Conservation (phyloP, 53 echinoderm and acorn worm genomes). For the Echinometra lucunter region DNA sequence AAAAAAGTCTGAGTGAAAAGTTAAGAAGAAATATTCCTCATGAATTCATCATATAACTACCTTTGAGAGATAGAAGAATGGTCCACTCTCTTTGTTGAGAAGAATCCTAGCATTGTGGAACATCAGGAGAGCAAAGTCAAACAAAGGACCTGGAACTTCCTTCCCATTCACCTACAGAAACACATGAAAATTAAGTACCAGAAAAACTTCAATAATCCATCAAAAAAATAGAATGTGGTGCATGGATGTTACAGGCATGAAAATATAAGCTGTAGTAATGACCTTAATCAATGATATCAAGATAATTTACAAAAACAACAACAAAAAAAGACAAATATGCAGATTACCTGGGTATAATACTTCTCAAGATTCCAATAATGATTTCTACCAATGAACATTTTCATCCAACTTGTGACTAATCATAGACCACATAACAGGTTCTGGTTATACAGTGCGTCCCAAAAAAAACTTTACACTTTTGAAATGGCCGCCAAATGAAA, state of each 20-base stretch:
- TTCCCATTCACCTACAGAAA: slow-evolving; percentile 79
- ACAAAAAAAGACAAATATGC: too few species aligned
- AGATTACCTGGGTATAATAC: too few species aligned
- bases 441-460: too few species aligned
- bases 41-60: slow-evolving; percentile 32
- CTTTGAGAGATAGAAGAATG: slow-evolving; percentile 86
- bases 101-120: slow-evolving; percentile 81
- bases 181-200: neutral
- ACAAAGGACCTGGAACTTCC: slow-evolving; percentile 82
- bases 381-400: too few species aligned
- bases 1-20: neutral
- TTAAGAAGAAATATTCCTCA: neutral
- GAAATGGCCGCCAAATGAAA: too few species aligned
- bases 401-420: too few species aligned
- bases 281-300: neutral
- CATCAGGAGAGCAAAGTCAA: slow-evolving; percentile 88
- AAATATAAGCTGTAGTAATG: neutral
- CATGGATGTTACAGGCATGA: neutral
- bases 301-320: too few species aligned
- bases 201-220: neutral
- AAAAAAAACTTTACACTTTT: too few species aligned
- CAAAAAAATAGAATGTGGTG: neutral
- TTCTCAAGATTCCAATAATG: too few species aligned
- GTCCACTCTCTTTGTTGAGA: slow-evolving; percentile 75
- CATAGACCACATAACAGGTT: too few species aligned